Conservation (phyloP, 30 jellyfish, hydroid and myxozoan genomes). For the Chrysaora quinquecirrha region DNA sequence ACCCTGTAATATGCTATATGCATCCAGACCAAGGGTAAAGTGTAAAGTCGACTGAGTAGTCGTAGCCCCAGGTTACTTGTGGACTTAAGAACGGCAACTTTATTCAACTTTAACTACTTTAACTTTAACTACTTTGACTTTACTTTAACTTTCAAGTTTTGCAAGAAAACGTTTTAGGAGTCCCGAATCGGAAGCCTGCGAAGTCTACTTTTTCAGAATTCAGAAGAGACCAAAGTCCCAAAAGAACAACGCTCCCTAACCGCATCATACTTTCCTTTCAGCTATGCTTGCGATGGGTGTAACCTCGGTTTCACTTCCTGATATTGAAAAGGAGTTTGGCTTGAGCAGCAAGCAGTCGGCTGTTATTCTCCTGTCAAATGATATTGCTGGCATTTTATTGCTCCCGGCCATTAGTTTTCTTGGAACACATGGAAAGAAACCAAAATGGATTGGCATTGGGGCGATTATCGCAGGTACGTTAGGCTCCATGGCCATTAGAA, state of each 20-base stretch:
- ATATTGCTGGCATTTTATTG: constrained; percentile 69
- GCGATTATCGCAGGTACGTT: constrained; percentile 58
- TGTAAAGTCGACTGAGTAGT: too few relatives aligned
- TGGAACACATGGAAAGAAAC: too few relatives aligned
- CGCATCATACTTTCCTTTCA: neutral
- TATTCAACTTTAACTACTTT: neutral
- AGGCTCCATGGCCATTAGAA: too few relatives aligned
- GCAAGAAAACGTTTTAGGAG: neutral
- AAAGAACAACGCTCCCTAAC: neutral
- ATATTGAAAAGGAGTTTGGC: constrained; percentile 90
- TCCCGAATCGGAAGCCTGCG: too few relatives aligned
- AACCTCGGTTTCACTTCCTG: constrained; percentile 52
- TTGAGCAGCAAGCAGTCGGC: constrained; percentile 77
- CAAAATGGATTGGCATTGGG: constrained; percentile 82
- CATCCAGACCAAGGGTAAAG: too few relatives aligned
- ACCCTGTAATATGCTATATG: too few relatives aligned
- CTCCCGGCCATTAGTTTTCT: constrained; percentile 78
- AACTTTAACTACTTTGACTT: neutral
- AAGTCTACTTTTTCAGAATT: too few relatives aligned
- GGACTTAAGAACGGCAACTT: neutral
- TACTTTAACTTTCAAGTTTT: neutral
- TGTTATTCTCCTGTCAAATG: constrained; percentile 73
- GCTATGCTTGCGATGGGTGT: constrained; percentile 41
- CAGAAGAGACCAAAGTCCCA: too few relatives aligned
- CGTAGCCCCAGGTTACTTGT: neutral